Evolutionary conservation across 2,888 invertebrate species (phyloP).

Genomic region (Isoperla grammatica): DNA sequence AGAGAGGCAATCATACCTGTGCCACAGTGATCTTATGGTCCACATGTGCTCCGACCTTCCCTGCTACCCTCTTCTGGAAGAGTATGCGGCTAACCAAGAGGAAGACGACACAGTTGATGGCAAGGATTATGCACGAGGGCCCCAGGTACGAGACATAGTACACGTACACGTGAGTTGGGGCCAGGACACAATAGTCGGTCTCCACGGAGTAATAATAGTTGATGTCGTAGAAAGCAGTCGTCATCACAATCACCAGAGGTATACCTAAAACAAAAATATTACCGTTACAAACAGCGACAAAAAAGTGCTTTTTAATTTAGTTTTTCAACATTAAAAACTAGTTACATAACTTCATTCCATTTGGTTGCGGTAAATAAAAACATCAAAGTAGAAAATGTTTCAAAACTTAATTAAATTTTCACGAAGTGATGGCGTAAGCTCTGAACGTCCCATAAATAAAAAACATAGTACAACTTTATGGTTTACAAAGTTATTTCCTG

Average conservation of each 20-base stretch:
- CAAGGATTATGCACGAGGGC: conserved; percentile 42
- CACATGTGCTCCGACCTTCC: conserved; percentile 24
- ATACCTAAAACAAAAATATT: conserved; percentile 38
- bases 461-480: too few relatives aligned
- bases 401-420: too few relatives aligned
- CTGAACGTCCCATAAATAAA: too few relatives aligned
- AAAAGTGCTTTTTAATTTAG: conserved; percentile 4
- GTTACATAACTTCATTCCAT: too few relatives aligned
- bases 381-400: too few relatives aligned
- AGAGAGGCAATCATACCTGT: conserved; percentile 23
- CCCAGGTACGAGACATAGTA: conserved; percentile 44
- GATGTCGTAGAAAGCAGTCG: conserved; percentile 39
- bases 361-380: too few relatives aligned
- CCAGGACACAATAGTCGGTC: conserved; percentile 42
- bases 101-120: conserved; percentile 43
- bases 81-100: conserved; percentile 40
- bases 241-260: conserved; percentile 42
- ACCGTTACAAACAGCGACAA: too few relatives aligned
- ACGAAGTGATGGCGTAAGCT: too few relatives aligned
- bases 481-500: too few relatives aligned
- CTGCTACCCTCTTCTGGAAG: conserved; percentile 35
- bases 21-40: conserved; percentile 27
- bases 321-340: too few relatives aligned
- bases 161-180: conserved; percentile 40
- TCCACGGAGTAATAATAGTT: conserved; percentile 40